phyloP scores from a whole-genome alignment of 2,888 invertebrate genomes.

The Brenthis hecate region DNA sequence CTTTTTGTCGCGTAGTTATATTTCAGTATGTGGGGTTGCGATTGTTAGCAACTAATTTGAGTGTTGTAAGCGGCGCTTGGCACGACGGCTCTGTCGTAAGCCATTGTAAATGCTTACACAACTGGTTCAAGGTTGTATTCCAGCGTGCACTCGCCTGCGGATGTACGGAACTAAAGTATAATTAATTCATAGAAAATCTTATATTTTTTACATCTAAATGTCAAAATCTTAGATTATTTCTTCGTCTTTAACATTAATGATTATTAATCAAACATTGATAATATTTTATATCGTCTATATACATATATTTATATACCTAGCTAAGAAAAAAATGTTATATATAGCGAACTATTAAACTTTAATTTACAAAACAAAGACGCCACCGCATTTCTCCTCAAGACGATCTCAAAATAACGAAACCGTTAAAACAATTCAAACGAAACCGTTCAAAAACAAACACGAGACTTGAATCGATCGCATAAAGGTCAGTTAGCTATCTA shows the following conservation, averaged over 20 bases:
- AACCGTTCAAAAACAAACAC: conserved; percentile 30
- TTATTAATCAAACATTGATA: too few species aligned
- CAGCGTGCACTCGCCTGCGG: conserved; percentile 74
- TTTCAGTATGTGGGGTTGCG: conserved; percentile 54
- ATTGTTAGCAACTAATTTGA: conserved; percentile 44
- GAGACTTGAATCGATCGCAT: conserved; percentile 64
- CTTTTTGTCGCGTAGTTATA: not conserved
- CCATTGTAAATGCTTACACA: conserved; percentile 78
- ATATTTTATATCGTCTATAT: too few species aligned
- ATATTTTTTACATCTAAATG: not conserved
- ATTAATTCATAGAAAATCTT: not conserved
- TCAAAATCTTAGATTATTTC: not conserved
- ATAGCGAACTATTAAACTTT: too few species aligned
- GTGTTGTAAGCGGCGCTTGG: conserved; percentile 74
- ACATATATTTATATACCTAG: too few species aligned
- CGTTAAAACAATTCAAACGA: conserved; percentile 27
- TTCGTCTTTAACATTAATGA: too few species aligned
- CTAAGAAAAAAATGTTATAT: too few species aligned
- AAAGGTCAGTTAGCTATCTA: conserved; percentile 72
- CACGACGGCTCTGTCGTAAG: conserved; percentile 72
- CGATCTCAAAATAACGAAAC: conserved; percentile 14
- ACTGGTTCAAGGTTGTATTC: conserved; percentile 79
- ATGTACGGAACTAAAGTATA: conserved; percentile 68
- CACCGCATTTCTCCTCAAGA: not conserved
- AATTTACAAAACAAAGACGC: conserved; percentile 4